A percentile compares a stretch with the other conserved stretches of the same genome.
Evolutionary conservation across 2,797 vertebrate genomes (phyloP).

Genomic region (Crossoptilon crossoptilon): DNA sequence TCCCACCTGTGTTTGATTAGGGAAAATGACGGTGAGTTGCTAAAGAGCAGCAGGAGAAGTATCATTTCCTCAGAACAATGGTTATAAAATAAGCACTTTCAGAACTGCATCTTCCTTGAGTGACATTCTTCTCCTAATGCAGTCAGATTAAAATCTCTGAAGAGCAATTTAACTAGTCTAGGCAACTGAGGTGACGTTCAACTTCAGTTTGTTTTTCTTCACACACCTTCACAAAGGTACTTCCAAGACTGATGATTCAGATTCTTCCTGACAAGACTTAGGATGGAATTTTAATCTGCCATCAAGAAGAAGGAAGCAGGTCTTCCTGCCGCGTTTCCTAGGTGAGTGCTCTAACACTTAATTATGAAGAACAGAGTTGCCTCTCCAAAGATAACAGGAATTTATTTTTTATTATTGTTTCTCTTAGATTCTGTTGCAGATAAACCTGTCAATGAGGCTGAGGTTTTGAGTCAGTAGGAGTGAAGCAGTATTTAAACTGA

Average conservation of each 20-base stretch:
- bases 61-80: rapidly evolving
- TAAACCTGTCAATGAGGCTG: background rate
- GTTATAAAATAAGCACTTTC: background rate
- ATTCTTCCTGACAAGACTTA: background rate
- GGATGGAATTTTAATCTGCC: background rate
- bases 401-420: background rate
- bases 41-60: background rate
- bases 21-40: background rate
- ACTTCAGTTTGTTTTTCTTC: background rate
- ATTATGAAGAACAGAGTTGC: background rate
- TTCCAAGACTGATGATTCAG: background rate
- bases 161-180: background rate
- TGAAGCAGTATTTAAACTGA: background rate
- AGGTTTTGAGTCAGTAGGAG: background rate
- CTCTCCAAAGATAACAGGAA: background rate
- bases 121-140: background rate
- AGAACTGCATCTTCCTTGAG: background rate
- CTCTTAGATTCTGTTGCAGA: background rate
- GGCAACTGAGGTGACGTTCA: background rate
- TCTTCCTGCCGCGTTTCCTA: background rate
- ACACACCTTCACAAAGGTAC: background rate
- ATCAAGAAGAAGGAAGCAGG: background rate
- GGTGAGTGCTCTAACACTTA: background rate
- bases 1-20: background rate
- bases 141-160: background rate